Evolutionary conservation across 1,140 invertebrate genomes (phyloP).

Genomic region (Planococcus citri): DNA sequence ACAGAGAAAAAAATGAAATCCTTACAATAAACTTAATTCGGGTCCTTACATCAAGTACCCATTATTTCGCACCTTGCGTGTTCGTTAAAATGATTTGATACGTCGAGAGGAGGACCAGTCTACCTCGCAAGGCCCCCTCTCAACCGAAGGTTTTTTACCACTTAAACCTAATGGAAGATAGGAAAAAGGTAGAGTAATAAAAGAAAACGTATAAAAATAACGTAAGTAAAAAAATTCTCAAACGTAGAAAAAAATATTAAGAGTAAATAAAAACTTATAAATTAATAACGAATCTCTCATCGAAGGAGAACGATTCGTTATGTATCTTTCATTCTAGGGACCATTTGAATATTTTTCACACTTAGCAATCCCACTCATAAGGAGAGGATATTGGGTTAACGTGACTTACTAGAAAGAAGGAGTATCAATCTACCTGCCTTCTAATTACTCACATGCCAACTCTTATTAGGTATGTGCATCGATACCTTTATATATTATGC

Average conservation of each 20-base stretch:
- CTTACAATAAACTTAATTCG: slow-evolving; percentile 1
- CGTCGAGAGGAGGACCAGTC: no score
- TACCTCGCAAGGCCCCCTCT: no score
- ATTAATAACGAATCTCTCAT: not conserved
- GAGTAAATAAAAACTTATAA: not conserved
- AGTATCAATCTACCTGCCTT: no score
- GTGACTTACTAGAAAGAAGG: not conserved
- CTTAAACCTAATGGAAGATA: no score
- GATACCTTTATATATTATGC: not conserved
- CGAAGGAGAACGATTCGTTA: not conserved
- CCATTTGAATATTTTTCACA: slow-evolving; percentile 7
- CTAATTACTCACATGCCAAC: no score
- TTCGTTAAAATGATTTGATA: not conserved
- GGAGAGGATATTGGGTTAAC: not conserved
- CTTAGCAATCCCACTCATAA: not conserved
- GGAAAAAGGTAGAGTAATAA: no score
- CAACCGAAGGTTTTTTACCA: no score
- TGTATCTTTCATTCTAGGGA: not conserved
- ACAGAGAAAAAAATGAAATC: not conserved
- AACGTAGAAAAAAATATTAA: not conserved
- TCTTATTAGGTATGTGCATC: not conserved
- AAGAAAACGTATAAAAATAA: no score
- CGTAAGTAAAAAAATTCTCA: not conserved
- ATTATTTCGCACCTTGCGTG: slow-evolving; percentile 2
- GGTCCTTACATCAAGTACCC: slow-evolving; percentile 1